Evolutionary conservation across 1,140 invertebrate species (phyloP).

Genomic region (Sitobion miscanthi): DNA sequence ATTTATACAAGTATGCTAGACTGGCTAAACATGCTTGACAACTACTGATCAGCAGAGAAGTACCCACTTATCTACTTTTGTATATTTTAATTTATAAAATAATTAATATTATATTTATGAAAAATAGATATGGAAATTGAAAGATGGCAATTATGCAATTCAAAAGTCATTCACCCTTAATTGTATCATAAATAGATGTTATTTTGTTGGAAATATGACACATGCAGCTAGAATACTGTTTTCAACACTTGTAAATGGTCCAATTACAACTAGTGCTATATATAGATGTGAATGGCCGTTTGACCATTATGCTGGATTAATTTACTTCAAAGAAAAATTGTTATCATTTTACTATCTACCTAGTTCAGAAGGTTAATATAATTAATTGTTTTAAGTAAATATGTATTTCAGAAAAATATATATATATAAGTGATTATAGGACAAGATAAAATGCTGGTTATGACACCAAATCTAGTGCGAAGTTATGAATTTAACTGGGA

Average conservation of each 20-base stretch:
- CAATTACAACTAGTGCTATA: not conserved
- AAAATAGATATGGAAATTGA: slow-evolving; percentile 46
- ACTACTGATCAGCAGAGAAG: not conserved
- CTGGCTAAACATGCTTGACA: too few species aligned
- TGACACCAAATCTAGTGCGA: not conserved
- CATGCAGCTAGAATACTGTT: not conserved
- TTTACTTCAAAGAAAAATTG: slow-evolving; percentile 35
- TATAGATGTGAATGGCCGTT: slow-evolving; percentile 19
- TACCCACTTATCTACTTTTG: not conserved
- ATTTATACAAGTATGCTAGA: too few species aligned
- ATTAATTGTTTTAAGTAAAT: not conserved
- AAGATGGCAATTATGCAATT: not conserved
- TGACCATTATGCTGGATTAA: slow-evolving; percentile 17
- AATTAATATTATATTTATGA: not conserved
- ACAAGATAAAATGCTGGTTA: slow-evolving; percentile 6
- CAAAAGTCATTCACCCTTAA: not conserved
- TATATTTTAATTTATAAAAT: not conserved
- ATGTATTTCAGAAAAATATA: not conserved
- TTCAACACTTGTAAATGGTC: not conserved
- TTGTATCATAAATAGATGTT: not conserved
- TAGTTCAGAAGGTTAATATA: slow-evolving; percentile 17
- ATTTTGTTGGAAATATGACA: slow-evolving; percentile 16
- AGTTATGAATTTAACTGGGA: not conserved
- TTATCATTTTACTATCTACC: slow-evolving; percentile 33
- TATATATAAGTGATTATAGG: not conserved